Conservation (phyloP, 2,888 invertebrate species). For the Archaeoteleia sp. region DNA sequence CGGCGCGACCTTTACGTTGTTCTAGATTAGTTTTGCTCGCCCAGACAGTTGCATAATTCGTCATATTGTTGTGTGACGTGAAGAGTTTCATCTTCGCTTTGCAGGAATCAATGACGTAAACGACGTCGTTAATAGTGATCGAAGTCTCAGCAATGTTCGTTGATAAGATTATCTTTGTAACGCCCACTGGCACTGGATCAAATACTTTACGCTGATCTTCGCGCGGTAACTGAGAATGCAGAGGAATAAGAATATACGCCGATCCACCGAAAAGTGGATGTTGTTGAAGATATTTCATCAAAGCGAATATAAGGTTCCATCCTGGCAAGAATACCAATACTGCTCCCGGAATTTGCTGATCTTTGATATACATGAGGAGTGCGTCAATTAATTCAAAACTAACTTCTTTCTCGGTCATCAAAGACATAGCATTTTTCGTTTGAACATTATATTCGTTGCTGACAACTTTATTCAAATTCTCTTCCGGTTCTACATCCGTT, state of each 20-base stretch:
- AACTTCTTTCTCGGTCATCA: conserved; percentile 92
- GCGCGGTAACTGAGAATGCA: conserved; percentile 98
- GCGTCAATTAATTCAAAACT: conserved; percentile 95
- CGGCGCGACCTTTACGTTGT: conserved; percentile 96
- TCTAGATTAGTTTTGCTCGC: conserved; percentile 96
- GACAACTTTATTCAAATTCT: conserved; percentile 84
- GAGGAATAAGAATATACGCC: conserved; percentile 87
- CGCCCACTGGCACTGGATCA: conserved; percentile 86
- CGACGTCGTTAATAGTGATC: conserved; percentile 98
- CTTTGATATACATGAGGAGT: conserved; percentile 81
- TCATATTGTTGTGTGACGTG: conserved; percentile 99
- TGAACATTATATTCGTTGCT: conserved; percentile 73
- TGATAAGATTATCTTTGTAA: conserved; percentile 95
- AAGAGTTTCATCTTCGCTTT: conserved; percentile 98
- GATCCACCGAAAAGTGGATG: conserved; percentile 82
- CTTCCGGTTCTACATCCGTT: conserved; percentile 77
- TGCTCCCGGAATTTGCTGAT: conserved; percentile 84
- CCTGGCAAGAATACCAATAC: conserved; percentile 96
- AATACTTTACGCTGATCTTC: conserved; percentile 97
- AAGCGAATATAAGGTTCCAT: conserved; percentile 96
- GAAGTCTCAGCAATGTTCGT: conserved; percentile 99
- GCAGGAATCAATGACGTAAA: conserved; percentile 97
- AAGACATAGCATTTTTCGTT: conserved; percentile 83
- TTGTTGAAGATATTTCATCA: conserved; percentile 89
- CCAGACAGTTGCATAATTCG: conserved; percentile 98